Conservation (phyloP, 2,888 invertebrate genomes). For the Acrobasis suavella region DNA sequence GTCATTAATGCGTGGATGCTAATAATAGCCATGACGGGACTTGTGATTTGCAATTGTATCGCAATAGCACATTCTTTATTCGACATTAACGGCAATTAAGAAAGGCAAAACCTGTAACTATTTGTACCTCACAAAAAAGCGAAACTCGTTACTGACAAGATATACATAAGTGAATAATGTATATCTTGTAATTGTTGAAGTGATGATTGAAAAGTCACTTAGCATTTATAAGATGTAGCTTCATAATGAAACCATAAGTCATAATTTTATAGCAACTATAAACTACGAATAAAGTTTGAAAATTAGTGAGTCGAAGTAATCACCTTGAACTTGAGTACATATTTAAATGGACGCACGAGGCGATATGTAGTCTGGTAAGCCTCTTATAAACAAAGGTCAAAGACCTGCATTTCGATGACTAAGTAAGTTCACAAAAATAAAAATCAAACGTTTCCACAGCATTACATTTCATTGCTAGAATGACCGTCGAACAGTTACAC, state of each 20-base stretch:
- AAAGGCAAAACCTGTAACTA: constrained; percentile 41
- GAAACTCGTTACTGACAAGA: constrained; percentile 24
- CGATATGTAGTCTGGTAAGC: constrained; percentile 46
- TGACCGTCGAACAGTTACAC: constrained; percentile 28
- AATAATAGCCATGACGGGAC: constrained; percentile 60
- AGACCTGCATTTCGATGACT: constrained; percentile 31
- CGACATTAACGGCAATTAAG: constrained; percentile 43
- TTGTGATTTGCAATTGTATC: constrained; percentile 39
- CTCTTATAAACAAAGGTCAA: constrained; percentile 36
- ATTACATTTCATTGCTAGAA: constrained; percentile 11
- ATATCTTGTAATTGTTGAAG: not conserved
- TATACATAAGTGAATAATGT: too few relatives aligned
- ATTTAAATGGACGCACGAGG: constrained; percentile 55
- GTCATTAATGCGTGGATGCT: constrained; percentile 57
- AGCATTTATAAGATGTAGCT: constrained; percentile 10
- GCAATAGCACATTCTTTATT: constrained; percentile 29
- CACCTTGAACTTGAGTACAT: constrained; percentile 67
- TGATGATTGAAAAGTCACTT: constrained; percentile 13
- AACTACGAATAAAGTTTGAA: not conserved
- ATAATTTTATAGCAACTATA: constrained; percentile 1
- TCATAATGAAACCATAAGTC: not conserved
- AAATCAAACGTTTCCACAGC: constrained; percentile 14
- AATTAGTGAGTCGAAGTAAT: constrained; percentile 41
- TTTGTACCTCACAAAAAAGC: constrained; percentile 38
- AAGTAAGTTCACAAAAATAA: constrained; percentile 17